A percentile compares a stretch with the other conserved stretches of the same genome.
Conservation (phyloP, 2,888 invertebrate genomes). For the Cheilosia scutellata region DNA sequence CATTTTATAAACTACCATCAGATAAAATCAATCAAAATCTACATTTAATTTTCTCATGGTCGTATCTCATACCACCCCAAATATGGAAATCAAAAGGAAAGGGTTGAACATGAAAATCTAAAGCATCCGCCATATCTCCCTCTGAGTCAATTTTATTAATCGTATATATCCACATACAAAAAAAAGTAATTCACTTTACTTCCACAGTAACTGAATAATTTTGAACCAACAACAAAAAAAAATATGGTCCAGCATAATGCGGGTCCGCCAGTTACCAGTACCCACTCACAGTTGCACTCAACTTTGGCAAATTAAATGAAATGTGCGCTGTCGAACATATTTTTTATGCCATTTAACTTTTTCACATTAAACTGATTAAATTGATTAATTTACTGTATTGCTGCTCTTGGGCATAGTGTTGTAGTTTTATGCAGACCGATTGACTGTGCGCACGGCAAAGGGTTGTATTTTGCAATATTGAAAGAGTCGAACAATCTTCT, state of each 20-base stretch:
- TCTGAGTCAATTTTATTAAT: slow-evolving; percentile 62
- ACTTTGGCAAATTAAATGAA: slow-evolving; percentile 67
- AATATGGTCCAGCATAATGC: slow-evolving; percentile 55
- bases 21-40: slow-evolving; percentile 58
- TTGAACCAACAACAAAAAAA: slow-evolving; percentile 37
- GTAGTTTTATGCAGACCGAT: slow-evolving; percentile 44
- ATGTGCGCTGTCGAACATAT: slow-evolving; percentile 76
- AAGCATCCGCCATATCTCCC: slow-evolving; percentile 29
- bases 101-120: slow-evolving; percentile 37
- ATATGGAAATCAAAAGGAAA: slow-evolving; percentile 22
- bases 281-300: slow-evolving; percentile 45
- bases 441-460: slow-evolving; percentile 57
- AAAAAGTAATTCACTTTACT: slow-evolving; percentile 64
- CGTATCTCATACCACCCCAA: slow-evolving; percentile 2
- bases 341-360: slow-evolving; percentile 79
- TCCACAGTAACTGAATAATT: slow-evolving; percentile 60
- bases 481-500: slow-evolving; percentile 36
- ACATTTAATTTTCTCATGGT: slow-evolving; percentile 29
- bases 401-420: slow-evolving; percentile 10
- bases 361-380: slow-evolving; percentile 82
- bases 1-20: too few relatives aligned
- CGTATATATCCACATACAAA: slow-evolving; percentile 39
- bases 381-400: slow-evolving; percentile 83
- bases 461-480: slow-evolving; percentile 50
- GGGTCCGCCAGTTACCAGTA: slow-evolving; percentile 40